These are phyloP conservation scores for Nettapus auritus DNA, from an alignment of 2,113 vertebrate species.

Conservation along the genomic window DNA sequence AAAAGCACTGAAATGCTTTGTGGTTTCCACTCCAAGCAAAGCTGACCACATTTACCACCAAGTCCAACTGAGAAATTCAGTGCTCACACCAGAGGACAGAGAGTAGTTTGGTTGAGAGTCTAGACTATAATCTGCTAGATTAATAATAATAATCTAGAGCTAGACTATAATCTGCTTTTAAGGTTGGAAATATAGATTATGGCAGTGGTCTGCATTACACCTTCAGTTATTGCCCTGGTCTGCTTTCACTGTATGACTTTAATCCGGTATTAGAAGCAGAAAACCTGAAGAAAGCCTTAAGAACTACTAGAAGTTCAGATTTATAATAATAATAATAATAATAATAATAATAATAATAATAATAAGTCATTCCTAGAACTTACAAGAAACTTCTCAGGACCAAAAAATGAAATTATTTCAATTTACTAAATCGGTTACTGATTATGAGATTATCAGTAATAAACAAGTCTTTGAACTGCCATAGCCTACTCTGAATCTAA, in stretches of 20 bases:
- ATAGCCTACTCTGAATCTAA: neutral
- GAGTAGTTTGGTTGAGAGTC: neutral
- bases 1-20: neutral
- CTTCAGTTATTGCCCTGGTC: conserved; percentile 26
- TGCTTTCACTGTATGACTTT: neutral
- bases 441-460: neutral
- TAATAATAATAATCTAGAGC: too few relatives aligned
- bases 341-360: neutral
- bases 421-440: neutral
- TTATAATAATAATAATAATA: neutral
- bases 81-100: neutral
- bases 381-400: neutral
- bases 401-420: neutral
- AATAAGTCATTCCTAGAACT: neutral
- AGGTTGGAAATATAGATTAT: neutral
- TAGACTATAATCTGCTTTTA: neutral
- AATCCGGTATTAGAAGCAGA: neutral
- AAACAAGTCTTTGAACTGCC: neutral
- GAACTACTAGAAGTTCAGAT: neutral
- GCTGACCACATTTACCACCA: neutral
- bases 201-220: neutral
- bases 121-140: neutral
- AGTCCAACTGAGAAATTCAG: neutral
- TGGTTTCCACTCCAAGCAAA: neutral
- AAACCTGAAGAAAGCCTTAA: neutral